Evolutionary conservation across 2,888 invertebrate species (phyloP).

Genomic region (Acronicta psi): DNA sequence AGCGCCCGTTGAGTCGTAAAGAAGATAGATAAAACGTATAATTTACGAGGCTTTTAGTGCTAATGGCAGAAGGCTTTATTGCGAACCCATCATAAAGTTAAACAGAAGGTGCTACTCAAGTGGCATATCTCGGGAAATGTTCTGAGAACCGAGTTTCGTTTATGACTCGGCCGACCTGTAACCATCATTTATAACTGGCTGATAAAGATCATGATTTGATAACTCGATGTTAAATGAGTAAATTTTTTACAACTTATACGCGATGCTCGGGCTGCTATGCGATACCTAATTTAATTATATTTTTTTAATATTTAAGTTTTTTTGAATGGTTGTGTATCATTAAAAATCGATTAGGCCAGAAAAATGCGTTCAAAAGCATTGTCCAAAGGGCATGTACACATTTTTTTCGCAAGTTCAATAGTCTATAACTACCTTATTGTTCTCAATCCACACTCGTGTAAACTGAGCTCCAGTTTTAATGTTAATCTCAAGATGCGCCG

Average conservation of each 20-base stretch:
- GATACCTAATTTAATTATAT: too few relatives aligned
- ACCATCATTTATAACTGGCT: conserved; percentile 13
- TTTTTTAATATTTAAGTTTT: too few relatives aligned
- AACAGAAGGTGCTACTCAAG: conserved; percentile 63
- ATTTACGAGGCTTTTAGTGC: conserved; percentile 78
- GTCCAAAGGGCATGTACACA: too few relatives aligned
- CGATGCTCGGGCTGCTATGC: not conserved
- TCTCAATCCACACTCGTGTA: too few relatives aligned
- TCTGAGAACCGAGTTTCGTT: conserved; percentile 32
- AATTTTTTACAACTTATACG: too few relatives aligned
- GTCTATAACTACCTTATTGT: too few relatives aligned
- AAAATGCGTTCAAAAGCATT: too few relatives aligned
- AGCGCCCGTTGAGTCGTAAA: conserved; percentile 53
- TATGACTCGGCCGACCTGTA: conserved; percentile 21
- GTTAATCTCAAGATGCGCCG: too few relatives aligned
- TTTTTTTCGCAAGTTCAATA: too few relatives aligned
- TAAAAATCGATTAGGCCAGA: too few relatives aligned
- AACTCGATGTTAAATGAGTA: conserved; percentile 5
- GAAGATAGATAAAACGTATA: conserved; percentile 72
- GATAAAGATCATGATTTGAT: conserved; percentile 30
- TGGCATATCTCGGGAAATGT: conserved; percentile 59
- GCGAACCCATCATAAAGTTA: conserved; percentile 70
- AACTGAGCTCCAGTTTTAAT: too few relatives aligned
- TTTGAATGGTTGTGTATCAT: too few relatives aligned
- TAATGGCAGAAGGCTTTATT: conserved; percentile 76